Percentiles rank a stretch among this genome's conserved stretches.
phyloP scores from a whole-genome alignment of 2,888 invertebrate genomes.

The Pammene aurita region DNA sequence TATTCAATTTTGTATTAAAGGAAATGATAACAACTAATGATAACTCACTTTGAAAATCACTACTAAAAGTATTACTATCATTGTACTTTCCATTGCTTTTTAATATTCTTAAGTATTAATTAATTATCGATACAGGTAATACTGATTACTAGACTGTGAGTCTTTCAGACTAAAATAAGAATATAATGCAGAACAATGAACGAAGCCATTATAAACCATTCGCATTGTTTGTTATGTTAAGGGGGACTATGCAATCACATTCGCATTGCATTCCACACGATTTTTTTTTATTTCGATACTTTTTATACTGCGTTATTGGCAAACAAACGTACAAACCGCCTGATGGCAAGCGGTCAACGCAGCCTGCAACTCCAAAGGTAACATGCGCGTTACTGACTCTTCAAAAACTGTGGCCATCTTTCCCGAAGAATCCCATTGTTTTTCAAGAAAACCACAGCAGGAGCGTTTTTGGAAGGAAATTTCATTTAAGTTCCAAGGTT shows the following conservation, averaged over 20 bases:
- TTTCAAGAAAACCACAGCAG: too few relatives aligned
- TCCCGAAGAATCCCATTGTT: too few relatives aligned
- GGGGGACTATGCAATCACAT: background rate
- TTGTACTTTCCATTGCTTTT: conserved; percentile 4
- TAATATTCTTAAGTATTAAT: background rate
- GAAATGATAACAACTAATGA: background rate
- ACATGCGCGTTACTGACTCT: too few relatives aligned
- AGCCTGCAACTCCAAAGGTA: too few relatives aligned
- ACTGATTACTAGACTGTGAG: background rate
- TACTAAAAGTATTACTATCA: background rate
- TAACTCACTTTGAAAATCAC: conserved; percentile 5
- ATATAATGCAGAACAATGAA: conserved; percentile 8
- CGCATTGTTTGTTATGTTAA: conserved; percentile 15
- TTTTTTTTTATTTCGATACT: background rate
- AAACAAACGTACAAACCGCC: too few relatives aligned
- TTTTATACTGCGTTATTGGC: too few relatives aligned
- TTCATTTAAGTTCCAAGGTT: too few relatives aligned
- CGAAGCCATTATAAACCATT: conserved; percentile 3
- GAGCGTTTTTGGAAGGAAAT: too few relatives aligned
- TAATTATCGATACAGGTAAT: background rate
- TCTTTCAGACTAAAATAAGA: conserved; percentile 5
- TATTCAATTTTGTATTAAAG: too few relatives aligned
- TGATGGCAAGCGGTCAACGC: too few relatives aligned
- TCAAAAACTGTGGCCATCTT: too few relatives aligned
- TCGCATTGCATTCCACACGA: background rate